These are phyloP conservation scores for Zaprionus africanus DNA, from an alignment of 1,140 invertebrate species.

Conservation along the genomic window DNA sequence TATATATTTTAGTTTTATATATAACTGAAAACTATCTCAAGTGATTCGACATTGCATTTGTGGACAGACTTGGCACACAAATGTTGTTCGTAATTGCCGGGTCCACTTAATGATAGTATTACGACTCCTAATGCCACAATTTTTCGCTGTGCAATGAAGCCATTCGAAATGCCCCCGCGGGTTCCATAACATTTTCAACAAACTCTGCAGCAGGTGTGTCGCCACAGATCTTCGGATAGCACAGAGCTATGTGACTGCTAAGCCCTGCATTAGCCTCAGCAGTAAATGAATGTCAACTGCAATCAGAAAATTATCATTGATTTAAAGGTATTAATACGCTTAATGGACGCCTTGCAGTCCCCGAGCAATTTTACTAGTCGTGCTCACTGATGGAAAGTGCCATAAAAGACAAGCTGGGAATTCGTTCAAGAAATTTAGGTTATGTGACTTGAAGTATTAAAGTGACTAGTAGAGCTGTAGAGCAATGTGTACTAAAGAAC, in stretches of 20 bases:
- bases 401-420: background rate
- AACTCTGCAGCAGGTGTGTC: constrained; percentile 24
- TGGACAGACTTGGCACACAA: background rate
- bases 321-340: constrained; percentile 40
- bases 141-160: too few species aligned
- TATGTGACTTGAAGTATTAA: background rate
- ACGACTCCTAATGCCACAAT: constrained; percentile 42
- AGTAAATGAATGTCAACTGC: constrained; percentile 35
- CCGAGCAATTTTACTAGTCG: constrained; percentile 4
- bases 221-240: constrained; percentile 26
- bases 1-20: background rate
- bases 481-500: too few species aligned
- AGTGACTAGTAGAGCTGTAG: too few species aligned
- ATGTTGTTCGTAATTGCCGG: constrained; percentile 32
- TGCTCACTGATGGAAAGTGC: background rate
- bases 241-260: background rate
- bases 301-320: constrained; percentile 50
- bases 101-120: constrained; percentile 10
- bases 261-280: too few species aligned
- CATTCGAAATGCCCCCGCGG: constrained; percentile 18
- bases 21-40: constrained; percentile 11
- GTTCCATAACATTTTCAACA: constrained; percentile 21
- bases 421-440: background rate
- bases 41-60: background rate
- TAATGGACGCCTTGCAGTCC: constrained; percentile 33